Base-by-base conservation (phyloP, 2,888 invertebrate species). In the Archaeoteleia sp. region DNA sequence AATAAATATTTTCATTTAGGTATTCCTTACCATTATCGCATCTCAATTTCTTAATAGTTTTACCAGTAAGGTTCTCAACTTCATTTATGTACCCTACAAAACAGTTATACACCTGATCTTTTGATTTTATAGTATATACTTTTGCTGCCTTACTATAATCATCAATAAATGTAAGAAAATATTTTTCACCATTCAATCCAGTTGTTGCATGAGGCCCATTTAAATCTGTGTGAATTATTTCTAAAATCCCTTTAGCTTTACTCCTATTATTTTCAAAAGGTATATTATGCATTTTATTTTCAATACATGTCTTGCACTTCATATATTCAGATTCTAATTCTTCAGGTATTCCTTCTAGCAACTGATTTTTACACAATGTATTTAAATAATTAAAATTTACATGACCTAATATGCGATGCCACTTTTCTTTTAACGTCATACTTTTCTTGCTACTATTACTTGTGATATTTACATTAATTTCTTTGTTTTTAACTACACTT, bases 301-400 rank as follows among this genome's bases (percentile, higher is more conserved):
- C 67, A 6, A 72, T 67, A 46, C 70, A 73, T 0, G 14, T 70
- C 25, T 27, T 60, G 35, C 72, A 74, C 60, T 71, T 72, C 45
- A 75, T 35, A 42, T n/a, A 57, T 32, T 55, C 67, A 0, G 58
- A 14, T 35, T 72, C 71, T 3, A 75, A 1, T 39, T 70, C 32
- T 7, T 57, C 49, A n/a, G 74, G 69, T 3, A 73, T 35, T 6
- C 68, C 66, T n/a, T 55, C 34, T 23, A 75, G 1, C 13, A 75
- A 49, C 15, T 73, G 42, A 20, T 72, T 7, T 55, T 71, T 68
- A 55, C 63, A 48, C n/a, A 73, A 35, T 1, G 5, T 61, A 54
- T 73, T 51, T 27, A 72, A 55, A 42, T 71, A 67, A 9, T 49
- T 48, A 60, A 76, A 76, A 65, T 74, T 75, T 15, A 73, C 63